These are phyloP conservation scores for Plebejus argus DNA, from an alignment of 2,888 invertebrate species.

Conservation along the genomic window DNA sequence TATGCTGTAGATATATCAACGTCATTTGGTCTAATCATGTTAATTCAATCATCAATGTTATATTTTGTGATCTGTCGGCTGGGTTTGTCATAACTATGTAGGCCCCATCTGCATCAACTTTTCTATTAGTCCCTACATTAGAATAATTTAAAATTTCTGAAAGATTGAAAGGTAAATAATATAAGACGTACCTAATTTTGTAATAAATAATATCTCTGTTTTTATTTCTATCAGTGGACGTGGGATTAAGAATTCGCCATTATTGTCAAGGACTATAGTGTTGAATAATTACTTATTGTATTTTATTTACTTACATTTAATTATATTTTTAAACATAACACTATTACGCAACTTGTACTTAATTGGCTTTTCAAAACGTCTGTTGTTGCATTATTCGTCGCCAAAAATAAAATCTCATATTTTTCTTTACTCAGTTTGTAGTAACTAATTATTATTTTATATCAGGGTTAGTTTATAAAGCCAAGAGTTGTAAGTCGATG, in stretches of 20 bases:
- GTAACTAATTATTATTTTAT: neutral
- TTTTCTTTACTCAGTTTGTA: too few species aligned
- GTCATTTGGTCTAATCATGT: too few species aligned
- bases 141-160: too few species aligned
- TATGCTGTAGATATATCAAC: too few species aligned
- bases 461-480: neutral
- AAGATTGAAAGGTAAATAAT: too few species aligned
- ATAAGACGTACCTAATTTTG: neutral
- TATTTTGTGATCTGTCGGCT: too few species aligned
- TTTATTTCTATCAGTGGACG: neutral
- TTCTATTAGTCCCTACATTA: too few species aligned
- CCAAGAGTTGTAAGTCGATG: neutral
- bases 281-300: slow-evolving; percentile 14
- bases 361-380: neutral
- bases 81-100: too few species aligned
- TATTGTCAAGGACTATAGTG: neutral
- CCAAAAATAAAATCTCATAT: too few species aligned
- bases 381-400: neutral
- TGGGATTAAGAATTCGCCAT: slow-evolving; percentile 6
- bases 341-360: slow-evolving; percentile 12
- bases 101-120: too few species aligned
- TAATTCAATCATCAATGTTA: too few species aligned
- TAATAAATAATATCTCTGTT: neutral
- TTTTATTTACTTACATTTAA: slow-evolving; percentile 8
- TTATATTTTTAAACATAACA: neutral